These are phyloP conservation scores for Anadara kagoshimensis DNA, from an alignment of 1,140 invertebrate genomes.

Conservation along the genomic window DNA sequence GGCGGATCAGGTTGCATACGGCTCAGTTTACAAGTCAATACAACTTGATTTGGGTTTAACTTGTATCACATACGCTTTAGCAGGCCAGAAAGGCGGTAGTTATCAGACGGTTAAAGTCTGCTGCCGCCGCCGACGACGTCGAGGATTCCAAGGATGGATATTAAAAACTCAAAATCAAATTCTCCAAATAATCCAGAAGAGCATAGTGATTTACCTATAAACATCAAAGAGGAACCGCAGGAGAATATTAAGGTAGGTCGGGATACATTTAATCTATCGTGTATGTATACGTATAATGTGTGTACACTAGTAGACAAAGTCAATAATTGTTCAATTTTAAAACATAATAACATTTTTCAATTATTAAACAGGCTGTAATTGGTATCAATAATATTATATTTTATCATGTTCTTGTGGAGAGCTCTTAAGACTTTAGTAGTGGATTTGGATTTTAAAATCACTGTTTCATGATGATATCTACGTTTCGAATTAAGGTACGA, in stretches of 20 bases:
- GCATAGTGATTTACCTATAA: constrained; percentile 15
- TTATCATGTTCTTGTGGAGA: no score
- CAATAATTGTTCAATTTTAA: neutral
- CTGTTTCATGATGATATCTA: no score
- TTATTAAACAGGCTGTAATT: no score
- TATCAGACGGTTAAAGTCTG: constrained; percentile 15
- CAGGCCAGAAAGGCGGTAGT: constrained; percentile 1
- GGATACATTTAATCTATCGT: neutral
- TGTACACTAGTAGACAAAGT: neutral
- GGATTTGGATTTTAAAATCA: neutral
- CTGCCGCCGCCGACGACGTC: neutral
- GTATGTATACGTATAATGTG: constrained; percentile 3
- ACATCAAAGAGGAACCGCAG: constrained; percentile 40
- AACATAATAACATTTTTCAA: no score
- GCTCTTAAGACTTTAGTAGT: no score
- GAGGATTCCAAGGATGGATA: neutral
- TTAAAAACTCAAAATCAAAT: no score
- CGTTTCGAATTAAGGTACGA: no score
- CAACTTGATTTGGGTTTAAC: constrained; percentile 37
- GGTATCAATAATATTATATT: no score
- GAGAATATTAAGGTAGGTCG: constrained; percentile 42
- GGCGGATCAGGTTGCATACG: constrained; percentile 34
- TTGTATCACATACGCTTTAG: constrained; percentile 32
- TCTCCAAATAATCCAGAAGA: neutral
- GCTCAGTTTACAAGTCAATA: constrained; percentile 48